Conservation (phyloP, 2,797 vertebrate genomes). For the Galagoides demidoff region DNA sequence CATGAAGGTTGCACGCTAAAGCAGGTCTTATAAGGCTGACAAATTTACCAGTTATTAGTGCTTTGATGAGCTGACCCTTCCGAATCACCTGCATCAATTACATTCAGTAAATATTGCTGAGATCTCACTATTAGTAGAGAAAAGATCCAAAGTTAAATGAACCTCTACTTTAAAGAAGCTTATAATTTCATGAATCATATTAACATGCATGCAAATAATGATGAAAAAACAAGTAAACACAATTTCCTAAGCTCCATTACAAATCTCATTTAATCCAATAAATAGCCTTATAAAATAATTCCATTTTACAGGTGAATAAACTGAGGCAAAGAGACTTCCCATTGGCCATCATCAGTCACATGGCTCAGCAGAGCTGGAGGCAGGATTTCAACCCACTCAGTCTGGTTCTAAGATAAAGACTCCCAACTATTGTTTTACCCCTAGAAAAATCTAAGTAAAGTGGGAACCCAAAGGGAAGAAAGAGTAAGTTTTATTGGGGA, state of each 20-base stretch:
- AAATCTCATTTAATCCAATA: slow-evolving; percentile 5
- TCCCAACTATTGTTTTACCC: background rate
- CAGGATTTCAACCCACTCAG: background rate
- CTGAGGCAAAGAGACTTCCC: background rate
- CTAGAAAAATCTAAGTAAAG: background rate
- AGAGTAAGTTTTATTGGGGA: background rate
- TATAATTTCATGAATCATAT: background rate
- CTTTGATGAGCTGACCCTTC: background rate
- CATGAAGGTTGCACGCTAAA: background rate
- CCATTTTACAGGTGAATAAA: background rate
- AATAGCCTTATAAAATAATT: background rate
- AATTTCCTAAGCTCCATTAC: background rate
- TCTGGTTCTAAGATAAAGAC: background rate
- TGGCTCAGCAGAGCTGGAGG: background rate
- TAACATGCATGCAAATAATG: background rate
- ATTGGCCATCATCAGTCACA: background rate
- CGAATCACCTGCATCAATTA: background rate
- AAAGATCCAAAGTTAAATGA: slow-evolving; percentile 26
- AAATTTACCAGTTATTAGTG: background rate
- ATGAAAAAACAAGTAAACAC: background rate
- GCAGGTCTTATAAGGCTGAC: background rate
- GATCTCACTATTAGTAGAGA: background rate
- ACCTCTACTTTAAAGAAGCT: background rate
- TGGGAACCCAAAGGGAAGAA: background rate
- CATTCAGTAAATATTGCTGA: background rate